Evolutionary conservation across 2,888 invertebrate genomes (phyloP), one percentile per base, ranked within the genome.

Genomic region (Acleris holmiana): DNA sequence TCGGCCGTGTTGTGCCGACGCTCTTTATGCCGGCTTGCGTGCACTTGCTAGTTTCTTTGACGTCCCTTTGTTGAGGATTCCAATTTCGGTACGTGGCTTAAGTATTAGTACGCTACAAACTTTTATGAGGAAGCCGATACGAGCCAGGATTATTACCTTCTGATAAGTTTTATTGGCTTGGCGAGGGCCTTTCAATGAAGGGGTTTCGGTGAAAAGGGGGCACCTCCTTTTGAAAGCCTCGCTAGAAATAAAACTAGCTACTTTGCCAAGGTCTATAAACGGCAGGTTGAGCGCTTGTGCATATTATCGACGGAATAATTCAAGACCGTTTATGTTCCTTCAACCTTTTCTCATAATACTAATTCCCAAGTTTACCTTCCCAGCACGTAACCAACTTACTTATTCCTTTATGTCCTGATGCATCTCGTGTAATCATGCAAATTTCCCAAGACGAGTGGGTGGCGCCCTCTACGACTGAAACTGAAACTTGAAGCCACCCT

Each of bases 21-120:
- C 86, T 89, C 88, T 89, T 88, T 89, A 89, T 86, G 86, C 84
- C 77, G 79, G 85, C 86, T 82, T 84, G 86, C 91, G 89, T 91
- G 85, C 88, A 87, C 89, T 89, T 87, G 87, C 86, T 85, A 85
- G 82, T 90, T 91, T 91, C 91, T 91, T 91, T 90, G 89, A 85
- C 84, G 84, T 87, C 83, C 85, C 89, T 90, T 91, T 91, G 80
- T 80, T 78, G 87, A 82, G 83, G 83, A 87, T 89, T 90, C 85
- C 90, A 89, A 89, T 90, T 90, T 91, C 78, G 85, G 80, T 79
- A 80, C 79, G 75, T 76, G 46, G 29, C 17, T 61, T 55, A 25
- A 29, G 47, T 65, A 65, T 55, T 59, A 54, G n/a, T 44, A n/a
- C 54, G 54, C 48, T 59, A 44, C 53, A 19, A 44, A 15, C 53